Evolutionary conservation across 2,113 vertebrate genomes (phyloP).

Genomic region (Tylochromis polylepis): DNA sequence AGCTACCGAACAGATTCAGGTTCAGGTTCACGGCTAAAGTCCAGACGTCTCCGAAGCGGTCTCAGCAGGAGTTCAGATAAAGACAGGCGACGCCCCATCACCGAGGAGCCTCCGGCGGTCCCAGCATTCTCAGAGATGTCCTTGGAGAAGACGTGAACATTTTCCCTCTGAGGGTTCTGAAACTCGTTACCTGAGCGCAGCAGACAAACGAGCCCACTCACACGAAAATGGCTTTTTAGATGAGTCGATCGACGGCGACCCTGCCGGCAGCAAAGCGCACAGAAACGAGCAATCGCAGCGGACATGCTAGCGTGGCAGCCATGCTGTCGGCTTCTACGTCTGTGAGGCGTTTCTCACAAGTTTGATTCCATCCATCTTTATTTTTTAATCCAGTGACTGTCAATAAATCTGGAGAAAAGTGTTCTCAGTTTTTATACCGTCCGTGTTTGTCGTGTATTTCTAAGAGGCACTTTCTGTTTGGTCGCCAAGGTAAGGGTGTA

Average conservation of each 20-base stretch:
- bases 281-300: background rate
- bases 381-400: background rate
- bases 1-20: background rate
- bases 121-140: background rate
- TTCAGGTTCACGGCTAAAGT: background rate
- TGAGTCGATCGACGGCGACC: background rate
- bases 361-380: background rate
- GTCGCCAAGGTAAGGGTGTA: background rate
- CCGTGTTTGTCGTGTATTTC: background rate
- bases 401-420: background rate
- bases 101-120: background rate
- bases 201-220: background rate
- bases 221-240: background rate
- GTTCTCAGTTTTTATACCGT: background rate
- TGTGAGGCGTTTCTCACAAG: background rate
- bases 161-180: background rate
- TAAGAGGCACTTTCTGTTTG: slow-evolving; percentile 38
- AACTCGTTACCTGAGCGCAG: background rate
- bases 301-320: background rate
- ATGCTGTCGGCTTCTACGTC: background rate
- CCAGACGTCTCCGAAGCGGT: background rate
- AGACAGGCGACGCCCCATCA: background rate
- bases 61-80: background rate
- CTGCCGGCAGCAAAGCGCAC: background rate
- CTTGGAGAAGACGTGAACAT: background rate